phyloP scores from a whole-genome alignment of 2,113 vertebrate genomes.

The Emydura subglobosa region DNA sequence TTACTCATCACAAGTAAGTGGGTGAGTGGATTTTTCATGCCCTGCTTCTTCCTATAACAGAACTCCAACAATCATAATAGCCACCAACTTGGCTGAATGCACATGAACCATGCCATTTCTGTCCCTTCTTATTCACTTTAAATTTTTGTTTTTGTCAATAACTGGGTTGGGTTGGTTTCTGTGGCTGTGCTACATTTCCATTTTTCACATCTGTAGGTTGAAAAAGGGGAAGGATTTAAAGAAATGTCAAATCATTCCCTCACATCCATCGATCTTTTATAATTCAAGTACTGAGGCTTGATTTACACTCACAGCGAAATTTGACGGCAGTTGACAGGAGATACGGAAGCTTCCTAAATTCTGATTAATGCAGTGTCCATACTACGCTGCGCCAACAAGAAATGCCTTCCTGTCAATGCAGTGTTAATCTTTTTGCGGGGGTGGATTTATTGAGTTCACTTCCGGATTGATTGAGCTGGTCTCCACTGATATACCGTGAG shows the following conservation, averaged over 20 bases:
- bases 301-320: no score
- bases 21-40: not conserved
- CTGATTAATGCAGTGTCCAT: no score
- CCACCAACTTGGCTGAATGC: not conserved
- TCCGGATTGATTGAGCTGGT: no score
- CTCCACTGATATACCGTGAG: not conserved
- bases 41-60: not conserved
- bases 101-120: not conserved
- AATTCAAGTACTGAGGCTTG: not conserved
- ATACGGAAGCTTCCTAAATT: no score
- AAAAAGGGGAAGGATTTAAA: not conserved
- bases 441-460: no score
- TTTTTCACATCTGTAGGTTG: not conserved
- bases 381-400: no score
- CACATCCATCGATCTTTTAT: not conserved
- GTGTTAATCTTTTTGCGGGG: no score
- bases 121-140: not conserved
- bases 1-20: constrained; percentile 12
- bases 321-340: no score
- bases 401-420: no score
- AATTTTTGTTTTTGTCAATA: not conserved
- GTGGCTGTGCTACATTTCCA: not conserved
- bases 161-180: not conserved
- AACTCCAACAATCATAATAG: not conserved
- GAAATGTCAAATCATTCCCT: constrained; percentile 22